Percentiles rank a stretch among this genome's conserved stretches.
Conservation (phyloP, 2,888 invertebrate genomes). For the Caradrina kadenii region DNA sequence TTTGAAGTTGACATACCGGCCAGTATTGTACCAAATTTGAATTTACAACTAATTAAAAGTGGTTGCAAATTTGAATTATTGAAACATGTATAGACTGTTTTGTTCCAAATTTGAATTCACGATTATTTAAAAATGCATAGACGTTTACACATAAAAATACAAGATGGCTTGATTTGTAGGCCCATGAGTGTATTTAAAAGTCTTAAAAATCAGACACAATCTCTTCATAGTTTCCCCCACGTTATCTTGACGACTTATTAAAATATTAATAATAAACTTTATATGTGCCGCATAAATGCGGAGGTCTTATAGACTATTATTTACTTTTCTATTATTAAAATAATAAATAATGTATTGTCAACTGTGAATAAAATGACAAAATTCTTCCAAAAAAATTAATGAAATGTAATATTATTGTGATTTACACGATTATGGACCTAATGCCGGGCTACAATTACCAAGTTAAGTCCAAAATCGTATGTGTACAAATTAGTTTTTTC, state of each 20-base stretch:
- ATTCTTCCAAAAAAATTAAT: conserved; percentile 30
- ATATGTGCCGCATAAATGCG: conserved; percentile 23
- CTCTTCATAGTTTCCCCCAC: neutral
- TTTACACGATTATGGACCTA: neutral
- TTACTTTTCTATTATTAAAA: neutral
- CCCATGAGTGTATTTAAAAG: neutral
- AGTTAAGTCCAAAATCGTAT: neutral
- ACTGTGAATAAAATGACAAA: conserved; percentile 28
- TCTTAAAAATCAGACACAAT: conserved; percentile 9
- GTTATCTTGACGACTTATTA: neutral
- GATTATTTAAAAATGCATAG: too few species aligned
- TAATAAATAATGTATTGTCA: conserved; percentile 23
- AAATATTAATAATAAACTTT: conserved; percentile 5
- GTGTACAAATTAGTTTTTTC: too few species aligned
- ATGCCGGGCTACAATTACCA: neutral
- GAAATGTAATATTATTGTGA: conserved; percentile 29
- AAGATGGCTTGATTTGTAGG: too few species aligned
- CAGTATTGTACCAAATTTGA: too few species aligned
- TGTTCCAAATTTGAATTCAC: too few species aligned
- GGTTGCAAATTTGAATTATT: too few species aligned
- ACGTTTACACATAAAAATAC: too few species aligned
- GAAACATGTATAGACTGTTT: too few species aligned
- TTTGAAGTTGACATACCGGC: too few species aligned
- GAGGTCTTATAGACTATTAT: conserved; percentile 9
- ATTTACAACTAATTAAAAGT: too few species aligned